phyloP scores from a whole-genome alignment of 1,140 invertebrate genomes.

The Mycetomoellerius zeteki region DNA sequence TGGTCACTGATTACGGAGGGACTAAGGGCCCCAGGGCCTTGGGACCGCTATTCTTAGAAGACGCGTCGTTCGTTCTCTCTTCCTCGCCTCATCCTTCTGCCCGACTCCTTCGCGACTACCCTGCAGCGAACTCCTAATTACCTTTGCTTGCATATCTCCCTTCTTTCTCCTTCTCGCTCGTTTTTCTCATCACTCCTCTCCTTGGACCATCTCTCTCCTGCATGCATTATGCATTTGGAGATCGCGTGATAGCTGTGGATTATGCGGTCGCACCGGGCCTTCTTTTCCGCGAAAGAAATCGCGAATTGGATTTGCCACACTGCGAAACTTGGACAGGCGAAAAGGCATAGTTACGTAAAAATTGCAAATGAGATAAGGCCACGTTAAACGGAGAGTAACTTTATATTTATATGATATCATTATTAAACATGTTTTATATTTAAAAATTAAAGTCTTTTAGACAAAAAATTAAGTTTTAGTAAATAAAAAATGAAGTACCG shows the following conservation, averaged over 20 bases:
- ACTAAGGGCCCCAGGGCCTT: constrained; percentile 77
- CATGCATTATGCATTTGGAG: constrained; percentile 82
- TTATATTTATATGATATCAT: neutral
- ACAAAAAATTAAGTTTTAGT: neutral
- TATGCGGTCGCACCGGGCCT: constrained; percentile 74
- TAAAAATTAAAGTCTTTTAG: neutral
- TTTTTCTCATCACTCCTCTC: constrained; percentile 34
- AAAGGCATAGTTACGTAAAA: constrained; percentile 47
- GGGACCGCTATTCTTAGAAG: constrained; percentile 80
- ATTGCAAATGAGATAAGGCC: constrained; percentile 36
- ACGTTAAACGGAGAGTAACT: constrained; percentile 41
- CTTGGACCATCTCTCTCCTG: constrained; percentile 33
- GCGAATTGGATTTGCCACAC: constrained; percentile 69
- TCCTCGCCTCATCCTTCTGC: constrained; percentile 27
- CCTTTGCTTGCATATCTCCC: constrained; percentile 73
- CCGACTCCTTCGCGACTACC: constrained; percentile 57
- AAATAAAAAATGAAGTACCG: no score
- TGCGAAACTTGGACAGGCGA: constrained; percentile 45
- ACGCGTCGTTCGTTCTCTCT: constrained; percentile 63
- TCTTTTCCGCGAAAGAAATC: constrained; percentile 72
- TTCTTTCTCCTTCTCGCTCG: constrained; percentile 67
- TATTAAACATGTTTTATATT: neutral
- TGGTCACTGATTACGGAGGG: constrained; percentile 76
- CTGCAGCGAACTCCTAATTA: constrained; percentile 80
- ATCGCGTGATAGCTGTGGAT: constrained; percentile 81